Evolutionary conservation across 2,113 vertebrate species (phyloP), one percentile per base, ranked within the genome.

Genomic region (Nycticryphes semicollaris): DNA sequence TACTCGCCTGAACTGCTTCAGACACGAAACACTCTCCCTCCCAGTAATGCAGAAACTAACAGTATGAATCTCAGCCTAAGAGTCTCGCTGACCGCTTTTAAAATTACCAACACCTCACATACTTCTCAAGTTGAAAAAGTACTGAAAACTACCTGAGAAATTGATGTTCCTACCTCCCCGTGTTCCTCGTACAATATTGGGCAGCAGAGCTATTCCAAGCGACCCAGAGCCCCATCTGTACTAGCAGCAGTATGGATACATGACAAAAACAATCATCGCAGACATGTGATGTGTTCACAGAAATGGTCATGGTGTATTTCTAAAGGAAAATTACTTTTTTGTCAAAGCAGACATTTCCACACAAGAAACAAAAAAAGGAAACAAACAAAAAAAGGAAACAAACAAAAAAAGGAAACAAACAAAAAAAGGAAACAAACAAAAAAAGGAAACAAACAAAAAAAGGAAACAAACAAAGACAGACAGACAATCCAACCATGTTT

Each of bases 221-320:
- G 0, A 48, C 72, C 21, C 35, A 28, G 50, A 64, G 20, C 18
- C 33, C 22, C 1, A 0, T 19, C 56, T 48, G 41, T 15, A 39
- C 24, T 59, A 54, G 14, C 25, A 31, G 51, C 25, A 10, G 35
- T 27, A 47, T 0, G 1, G 41, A 16, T 22, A 48, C 6, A 0
- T 14, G 60, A 78, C 56, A 73, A 68, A 74, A 59, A 11, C 48
- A 50, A 17, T 63, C 35, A 31, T 68, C 35, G 28, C 1, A 12
- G 59, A n/a, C 8, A 21, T 35, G 39, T 1, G 1, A 41, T 4
- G 31, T 33, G 39, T 22, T 82, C 33, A 14, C 59, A 57, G n/a
- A 68, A 80, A 53, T 4, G 8, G 17, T 19, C 43, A 23, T 8
- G 10, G 4, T 31, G 19, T 30, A 45, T 66, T 88, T 51, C 35